Conservation (phyloP, 2,113 vertebrate genomes). For the Nycticryphes semicollaris region DNA sequence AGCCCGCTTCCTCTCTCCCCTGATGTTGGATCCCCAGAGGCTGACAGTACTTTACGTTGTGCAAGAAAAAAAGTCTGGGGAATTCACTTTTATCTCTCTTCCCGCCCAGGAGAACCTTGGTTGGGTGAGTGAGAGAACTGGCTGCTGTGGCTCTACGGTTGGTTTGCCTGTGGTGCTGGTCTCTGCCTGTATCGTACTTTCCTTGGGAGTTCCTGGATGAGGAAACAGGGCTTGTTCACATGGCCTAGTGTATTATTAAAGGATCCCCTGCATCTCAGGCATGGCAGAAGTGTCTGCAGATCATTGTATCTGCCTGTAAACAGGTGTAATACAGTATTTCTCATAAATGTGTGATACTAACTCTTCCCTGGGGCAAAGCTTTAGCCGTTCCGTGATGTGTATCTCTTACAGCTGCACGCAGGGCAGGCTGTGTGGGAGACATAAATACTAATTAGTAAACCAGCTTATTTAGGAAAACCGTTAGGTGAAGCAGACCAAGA, state of each 20-base stretch:
- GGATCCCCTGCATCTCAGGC: not conserved
- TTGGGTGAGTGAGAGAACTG: not conserved
- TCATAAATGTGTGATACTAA: accelerated
- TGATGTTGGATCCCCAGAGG: not conserved
- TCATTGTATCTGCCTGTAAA: accelerated
- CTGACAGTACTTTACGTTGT: no score
- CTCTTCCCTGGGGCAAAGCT: not conserved
- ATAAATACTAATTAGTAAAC: not conserved
- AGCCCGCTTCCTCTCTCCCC: accelerated
- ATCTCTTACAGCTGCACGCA: not conserved
- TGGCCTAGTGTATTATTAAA: not conserved
- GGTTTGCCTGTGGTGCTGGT: not conserved
- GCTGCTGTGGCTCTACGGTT: not conserved
- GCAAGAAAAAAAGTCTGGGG: not conserved
- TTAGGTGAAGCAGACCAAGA: not conserved
- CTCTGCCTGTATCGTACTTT: not conserved
- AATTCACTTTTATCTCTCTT: not conserved
- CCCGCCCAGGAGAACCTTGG: not conserved
- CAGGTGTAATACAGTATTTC: not conserved
- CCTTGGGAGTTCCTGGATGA: not conserved
- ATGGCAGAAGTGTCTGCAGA: accelerated
- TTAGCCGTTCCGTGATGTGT: accelerated
- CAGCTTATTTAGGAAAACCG: not conserved
- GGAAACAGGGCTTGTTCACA: not conserved
- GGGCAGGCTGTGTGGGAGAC: not conserved